Conservation (phyloP, 2,888 invertebrate species). For the Sphaerophoria rueppellii region DNA sequence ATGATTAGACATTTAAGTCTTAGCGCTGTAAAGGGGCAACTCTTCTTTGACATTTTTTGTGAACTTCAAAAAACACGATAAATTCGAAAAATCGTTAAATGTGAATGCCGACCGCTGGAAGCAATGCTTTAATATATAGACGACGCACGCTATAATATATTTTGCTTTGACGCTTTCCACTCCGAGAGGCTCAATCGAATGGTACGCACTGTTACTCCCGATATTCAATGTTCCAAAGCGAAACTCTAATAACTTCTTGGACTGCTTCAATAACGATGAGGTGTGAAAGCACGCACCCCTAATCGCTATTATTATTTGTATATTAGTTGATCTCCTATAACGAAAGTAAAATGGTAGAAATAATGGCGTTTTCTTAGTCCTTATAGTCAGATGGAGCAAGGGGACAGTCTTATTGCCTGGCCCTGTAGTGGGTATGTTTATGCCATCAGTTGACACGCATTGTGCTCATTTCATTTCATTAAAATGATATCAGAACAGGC, state of each 20-base stretch:
- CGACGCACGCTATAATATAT: too few species aligned
- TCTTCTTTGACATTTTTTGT: too few species aligned
- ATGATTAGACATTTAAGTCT: too few species aligned
- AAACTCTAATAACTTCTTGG: background rate
- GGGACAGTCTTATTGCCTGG: constrained; percentile 5
- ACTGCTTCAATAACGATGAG: background rate
- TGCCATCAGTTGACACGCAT: constrained; percentile 9
- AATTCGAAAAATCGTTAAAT: too few species aligned
- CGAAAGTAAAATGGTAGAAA: too few species aligned
- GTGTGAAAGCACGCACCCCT: constrained; percentile 5
- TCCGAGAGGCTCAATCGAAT: background rate
- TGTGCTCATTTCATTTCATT: constrained; percentile 19
- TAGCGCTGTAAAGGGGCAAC: too few species aligned
- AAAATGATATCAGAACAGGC: constrained; percentile 5
- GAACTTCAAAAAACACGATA: too few species aligned
- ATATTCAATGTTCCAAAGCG: background rate
- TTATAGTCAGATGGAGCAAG: background rate
- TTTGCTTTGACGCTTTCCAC: too few species aligned
- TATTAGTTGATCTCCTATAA: background rate
- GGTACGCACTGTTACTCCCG: background rate
- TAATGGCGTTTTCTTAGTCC: background rate
- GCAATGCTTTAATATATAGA: too few species aligned
- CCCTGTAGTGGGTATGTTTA: background rate
- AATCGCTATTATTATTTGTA: background rate
- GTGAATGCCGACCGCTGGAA: too few species aligned